These are phyloP conservation scores for Lepas anatifera DNA, from an alignment of 2,888 invertebrate genomes.

Conservation along the genomic window DNA sequence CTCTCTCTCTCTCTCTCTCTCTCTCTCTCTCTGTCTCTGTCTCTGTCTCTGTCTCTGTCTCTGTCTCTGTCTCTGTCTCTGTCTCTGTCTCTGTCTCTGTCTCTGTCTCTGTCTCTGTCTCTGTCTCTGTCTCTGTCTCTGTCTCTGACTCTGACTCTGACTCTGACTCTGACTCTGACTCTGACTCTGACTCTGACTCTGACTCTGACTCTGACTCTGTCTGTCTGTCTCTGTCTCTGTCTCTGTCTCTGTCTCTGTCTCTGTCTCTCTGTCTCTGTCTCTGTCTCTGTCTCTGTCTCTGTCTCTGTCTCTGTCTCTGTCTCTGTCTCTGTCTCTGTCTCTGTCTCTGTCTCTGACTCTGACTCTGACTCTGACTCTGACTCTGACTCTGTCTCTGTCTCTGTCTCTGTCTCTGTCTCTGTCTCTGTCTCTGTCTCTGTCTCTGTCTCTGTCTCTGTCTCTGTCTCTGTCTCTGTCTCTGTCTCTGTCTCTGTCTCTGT, in stretches of 20 bases:
- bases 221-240: neutral
- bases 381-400: neutral
- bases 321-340: neutral
- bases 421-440: neutral
- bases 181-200: neutral
- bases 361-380: neutral
- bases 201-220: neutral
- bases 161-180: neutral
- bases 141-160: neutral
- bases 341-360: neutral
- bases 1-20: neutral
- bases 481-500: neutral
- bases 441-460: neutral
- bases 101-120: neutral
- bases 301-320: neutral
- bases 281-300: neutral
- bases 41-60: neutral
- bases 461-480: neutral
- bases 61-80: neutral
- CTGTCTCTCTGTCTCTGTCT: neutral
- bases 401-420: neutral
- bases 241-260: neutral
- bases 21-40: neutral
- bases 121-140: neutral
- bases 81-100: neutral